Evolutionary conservation across 2,888 invertebrate genomes (phyloP).

Genomic region (Trisateles emortualis): DNA sequence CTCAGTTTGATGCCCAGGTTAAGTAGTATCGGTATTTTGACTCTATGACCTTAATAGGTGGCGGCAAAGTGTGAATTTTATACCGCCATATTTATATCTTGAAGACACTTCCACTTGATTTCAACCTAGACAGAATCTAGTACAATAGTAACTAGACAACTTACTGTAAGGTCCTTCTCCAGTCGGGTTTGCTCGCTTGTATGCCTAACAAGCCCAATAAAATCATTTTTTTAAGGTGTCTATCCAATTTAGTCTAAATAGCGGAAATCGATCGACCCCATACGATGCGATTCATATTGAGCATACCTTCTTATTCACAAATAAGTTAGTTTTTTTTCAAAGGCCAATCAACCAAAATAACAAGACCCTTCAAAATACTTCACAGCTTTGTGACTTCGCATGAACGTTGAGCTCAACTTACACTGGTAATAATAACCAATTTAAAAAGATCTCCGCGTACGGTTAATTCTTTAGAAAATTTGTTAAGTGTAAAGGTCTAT

Average conservation of each 20-base stretch:
- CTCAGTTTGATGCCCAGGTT: too few relatives aligned
- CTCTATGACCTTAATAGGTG: too few relatives aligned
- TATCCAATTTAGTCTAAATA: conserved; percentile 34
- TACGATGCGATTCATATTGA: conserved; percentile 26
- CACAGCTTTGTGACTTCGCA: not conserved
- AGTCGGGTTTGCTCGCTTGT: too few relatives aligned
- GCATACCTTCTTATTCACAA: not conserved
- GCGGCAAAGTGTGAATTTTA: too few relatives aligned
- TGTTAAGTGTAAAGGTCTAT: not conserved
- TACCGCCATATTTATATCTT: too few relatives aligned
- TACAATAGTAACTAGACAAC: too few relatives aligned
- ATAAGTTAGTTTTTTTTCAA: not conserved
- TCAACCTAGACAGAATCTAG: too few relatives aligned
- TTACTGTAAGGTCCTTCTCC: too few relatives aligned
- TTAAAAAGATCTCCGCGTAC: conserved; percentile 4
- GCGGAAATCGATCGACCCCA: conserved; percentile 38
- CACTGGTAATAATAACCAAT: not conserved
- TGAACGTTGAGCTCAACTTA: conserved; percentile 1
- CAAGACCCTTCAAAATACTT: not conserved
- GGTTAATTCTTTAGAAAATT: conserved; percentile 8
- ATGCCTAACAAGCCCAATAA: too few relatives aligned
- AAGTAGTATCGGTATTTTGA: too few relatives aligned
- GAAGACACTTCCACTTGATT: too few relatives aligned
- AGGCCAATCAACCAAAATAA: conserved; percentile 1
- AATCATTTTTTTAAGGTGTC: conserved; percentile 1